Evolutionary conservation across 2,888 invertebrate species (phyloP), one percentile per base, ranked within the genome.

Genomic region (Hydrotaea diabolus): DNA sequence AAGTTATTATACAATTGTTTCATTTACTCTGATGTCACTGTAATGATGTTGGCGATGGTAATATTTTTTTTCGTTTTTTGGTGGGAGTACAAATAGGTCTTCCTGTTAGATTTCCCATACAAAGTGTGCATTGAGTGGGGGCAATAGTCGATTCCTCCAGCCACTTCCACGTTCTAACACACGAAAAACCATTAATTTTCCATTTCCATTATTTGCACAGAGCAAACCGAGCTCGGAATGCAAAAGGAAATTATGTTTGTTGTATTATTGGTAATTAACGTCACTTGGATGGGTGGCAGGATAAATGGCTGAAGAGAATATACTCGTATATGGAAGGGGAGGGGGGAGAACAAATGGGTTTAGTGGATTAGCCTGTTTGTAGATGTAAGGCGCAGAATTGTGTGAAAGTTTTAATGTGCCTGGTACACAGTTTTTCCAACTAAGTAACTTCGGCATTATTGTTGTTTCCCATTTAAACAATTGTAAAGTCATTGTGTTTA

Each of bases 211-310:
- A 80, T 83, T 69, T 55, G 36, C 26, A 53, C n/a, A 15, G 19
- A 53, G 39, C 55, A 55, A 39, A 43, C 66, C 39, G 36, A 66
- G 21, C 43, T 43, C 66, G 17, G 36, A 66, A 8, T 55, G 55
- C 17, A 13, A 39, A 17, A 55, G 79, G 75, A 79, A 82, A 82
- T 82, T 82, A 77, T 71, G 39, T 66, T 80, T 80, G 64, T 74
- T 83, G 59, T 69, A 77, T 71, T 80, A 83, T 74, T 39, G 80
- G 74, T 77, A 83, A 83, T 83, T 80, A 80, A 77, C 77, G 77
- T 83, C 19, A 55, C 55, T 8, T 39, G 39, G 9, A 13, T 8
- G 39, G 39, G 39, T 4, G 39, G 39, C 7, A 31, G 31, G 31
- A 31, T 31, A 31, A 31, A 31, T 31, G 31, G 31, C 31, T 31